These are phyloP conservation scores for Trissoscelio sp. DNA, from an alignment of 2,888 invertebrate species.

Conservation along the genomic window DNA sequence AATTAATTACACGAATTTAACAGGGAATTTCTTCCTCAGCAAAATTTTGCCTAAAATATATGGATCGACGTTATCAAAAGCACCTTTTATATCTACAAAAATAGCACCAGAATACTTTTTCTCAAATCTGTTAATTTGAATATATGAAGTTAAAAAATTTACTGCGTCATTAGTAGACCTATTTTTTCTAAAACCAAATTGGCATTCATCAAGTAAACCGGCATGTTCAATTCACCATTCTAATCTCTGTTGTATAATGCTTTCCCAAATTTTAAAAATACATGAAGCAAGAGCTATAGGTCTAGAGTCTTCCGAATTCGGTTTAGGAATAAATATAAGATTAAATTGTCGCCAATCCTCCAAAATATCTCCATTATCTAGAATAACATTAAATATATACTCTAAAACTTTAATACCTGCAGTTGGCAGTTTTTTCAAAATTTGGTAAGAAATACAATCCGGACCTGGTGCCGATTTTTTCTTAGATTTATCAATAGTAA, in stretches of 20 bases:
- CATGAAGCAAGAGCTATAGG: neutral
- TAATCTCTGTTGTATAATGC: neutral
- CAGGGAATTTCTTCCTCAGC: neutral
- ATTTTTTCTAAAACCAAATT: conserved; percentile 1
- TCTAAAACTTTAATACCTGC: neutral
- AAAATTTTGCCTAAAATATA: neutral
- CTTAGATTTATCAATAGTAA: neutral
- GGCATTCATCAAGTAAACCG: neutral
- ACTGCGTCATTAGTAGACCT: neutral
- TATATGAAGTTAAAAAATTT: neutral
- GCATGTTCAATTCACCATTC: neutral
- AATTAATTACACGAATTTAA: neutral
- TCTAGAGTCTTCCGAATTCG: neutral
- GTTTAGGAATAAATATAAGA: neutral
- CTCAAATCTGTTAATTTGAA: neutral
- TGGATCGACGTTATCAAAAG: neutral
- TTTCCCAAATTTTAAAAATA: neutral
- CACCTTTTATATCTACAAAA: conserved; percentile 2
- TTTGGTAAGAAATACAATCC: neutral
- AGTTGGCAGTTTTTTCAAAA: neutral
- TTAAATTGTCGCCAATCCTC: neutral
- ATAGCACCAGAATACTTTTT: neutral
- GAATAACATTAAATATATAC: neutral
- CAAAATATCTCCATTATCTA: neutral
- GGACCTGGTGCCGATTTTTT: neutral